Conservation (phyloP, 2,797 vertebrate genomes). For the Halcyon smyrnensis region DNA sequence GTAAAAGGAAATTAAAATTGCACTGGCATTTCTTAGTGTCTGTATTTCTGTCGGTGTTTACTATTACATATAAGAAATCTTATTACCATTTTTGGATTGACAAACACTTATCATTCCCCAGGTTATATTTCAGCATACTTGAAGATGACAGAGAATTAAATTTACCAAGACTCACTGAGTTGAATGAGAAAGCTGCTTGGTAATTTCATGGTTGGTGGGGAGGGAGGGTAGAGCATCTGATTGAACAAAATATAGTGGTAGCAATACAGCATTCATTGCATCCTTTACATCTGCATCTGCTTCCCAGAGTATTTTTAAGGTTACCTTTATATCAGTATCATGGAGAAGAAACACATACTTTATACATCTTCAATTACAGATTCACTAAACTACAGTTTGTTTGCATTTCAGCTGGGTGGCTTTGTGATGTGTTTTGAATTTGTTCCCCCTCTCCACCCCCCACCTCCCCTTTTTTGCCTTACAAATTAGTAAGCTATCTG, state of each 20-base stretch:
- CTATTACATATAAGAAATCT: neutral
- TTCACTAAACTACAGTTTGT: neutral
- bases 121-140: neutral
- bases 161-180: neutral
- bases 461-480: neutral
- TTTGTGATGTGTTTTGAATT: neutral
- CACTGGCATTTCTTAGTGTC: neutral
- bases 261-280: neutral
- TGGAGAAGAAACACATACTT: neutral
- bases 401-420: neutral
- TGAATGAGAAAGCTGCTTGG: neutral
- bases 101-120: neutral
- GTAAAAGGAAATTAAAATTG: neutral
- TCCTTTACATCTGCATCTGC: neutral
- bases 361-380: neutral
- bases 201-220: neutral
- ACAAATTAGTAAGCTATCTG: neutral
- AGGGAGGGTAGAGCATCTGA: neutral
- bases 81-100: neutral
- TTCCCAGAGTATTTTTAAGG: neutral
- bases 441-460: rapidly evolving
- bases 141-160: neutral
- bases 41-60: neutral
- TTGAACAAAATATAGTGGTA: neutral
- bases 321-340: neutral